Base-by-base conservation (phyloP, 2,888 invertebrate genomes). In the Sepioteuthis lessoniana region DNA sequence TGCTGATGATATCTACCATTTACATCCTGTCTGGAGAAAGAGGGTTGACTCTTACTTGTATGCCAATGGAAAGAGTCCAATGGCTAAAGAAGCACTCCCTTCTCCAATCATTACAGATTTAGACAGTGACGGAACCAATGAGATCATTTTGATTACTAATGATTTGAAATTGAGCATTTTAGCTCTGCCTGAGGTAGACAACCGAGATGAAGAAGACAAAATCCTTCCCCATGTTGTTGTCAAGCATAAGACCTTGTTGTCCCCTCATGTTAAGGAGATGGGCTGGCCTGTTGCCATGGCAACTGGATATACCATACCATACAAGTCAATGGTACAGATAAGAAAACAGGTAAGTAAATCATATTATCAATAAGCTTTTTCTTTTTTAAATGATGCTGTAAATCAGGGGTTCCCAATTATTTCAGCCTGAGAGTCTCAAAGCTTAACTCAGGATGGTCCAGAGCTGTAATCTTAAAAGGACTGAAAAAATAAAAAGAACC, bases 81-180 rank as follows among this genome's bases (percentile, higher is more conserved):
- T 95, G 38, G 94, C 95, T 60, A 95, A 95, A 4, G 96, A 96
- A 60, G 95, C 95, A 28, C 95, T 96, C 21, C 97, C 97, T 0
- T 91, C 95, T 10, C 97, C 97, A 2, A 95, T 97, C 10, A 95
- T 97, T 35, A 96, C 97, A 35, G 97, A 97, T 94, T 94, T 97
- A 13, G 97, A 97, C 91, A 96, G 96, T 91, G 97, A 97, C 95
- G 96, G 96, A n/a, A 95, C 96, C 28, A 96, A 96, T 95, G 97
- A 97, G 94, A 95, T 97, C 21, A 95, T 97, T 13, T 93, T 97
- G 37, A 95, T 97, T 35, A 96, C 96, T 3, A 96, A 95, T 94
- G 96, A 96, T 94, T 95, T 96, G n/a, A 95, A 95, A 94, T 94
- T 97, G 93, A 96, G 95, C 91, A 95, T 97, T n/a, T 94, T 96